A percentile compares a stretch with the other conserved stretches of the same genome.
phyloP scores from a whole-genome alignment of 2,888 invertebrate species.

The Hypercompe scribonia region DNA sequence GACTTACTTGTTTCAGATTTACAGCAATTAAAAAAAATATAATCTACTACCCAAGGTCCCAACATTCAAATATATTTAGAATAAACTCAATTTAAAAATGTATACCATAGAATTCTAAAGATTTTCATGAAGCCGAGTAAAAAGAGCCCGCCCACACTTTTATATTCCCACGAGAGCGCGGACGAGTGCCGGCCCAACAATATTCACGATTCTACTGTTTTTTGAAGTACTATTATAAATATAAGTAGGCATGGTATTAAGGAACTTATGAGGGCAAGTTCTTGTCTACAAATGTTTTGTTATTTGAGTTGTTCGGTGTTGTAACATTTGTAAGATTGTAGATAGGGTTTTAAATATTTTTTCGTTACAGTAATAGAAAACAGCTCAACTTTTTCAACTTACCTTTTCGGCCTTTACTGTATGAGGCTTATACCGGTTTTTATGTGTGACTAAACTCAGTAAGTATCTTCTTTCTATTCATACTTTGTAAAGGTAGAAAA shows the following conservation, averaged over 20 bases:
- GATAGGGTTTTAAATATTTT: neutral
- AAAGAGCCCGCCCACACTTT: slow-evolving; percentile 59
- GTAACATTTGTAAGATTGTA: neutral
- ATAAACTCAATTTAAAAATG: slow-evolving; percentile 48
- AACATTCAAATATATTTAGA: slow-evolving; percentile 40
- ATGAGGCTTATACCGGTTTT: neutral
- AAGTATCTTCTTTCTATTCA: neutral
- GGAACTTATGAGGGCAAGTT: slow-evolving; percentile 36
- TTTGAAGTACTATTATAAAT: slow-evolving; percentile 54
- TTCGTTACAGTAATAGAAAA: neutral
- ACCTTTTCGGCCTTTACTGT: neutral
- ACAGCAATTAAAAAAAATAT: neutral
- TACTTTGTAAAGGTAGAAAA: neutral
- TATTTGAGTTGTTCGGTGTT: neutral
- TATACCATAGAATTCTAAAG: slow-evolving; percentile 60
- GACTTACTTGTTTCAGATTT: neutral
- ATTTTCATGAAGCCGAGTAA: slow-evolving; percentile 53
- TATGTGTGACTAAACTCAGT: neutral
- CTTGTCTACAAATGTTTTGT: slow-evolving; percentile 12
- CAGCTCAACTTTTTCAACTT: no score
- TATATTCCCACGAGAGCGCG: slow-evolving; percentile 57
- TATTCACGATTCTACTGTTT: slow-evolving; percentile 61
- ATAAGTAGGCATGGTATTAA: slow-evolving; percentile 49
- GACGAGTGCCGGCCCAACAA: slow-evolving; percentile 59
- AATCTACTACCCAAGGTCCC: slow-evolving; percentile 17